Evolutionary conservation across 2,113 vertebrate genomes (phyloP), one percentile per base, ranked within the genome.

Genomic region (Talpa occidentalis): DNA sequence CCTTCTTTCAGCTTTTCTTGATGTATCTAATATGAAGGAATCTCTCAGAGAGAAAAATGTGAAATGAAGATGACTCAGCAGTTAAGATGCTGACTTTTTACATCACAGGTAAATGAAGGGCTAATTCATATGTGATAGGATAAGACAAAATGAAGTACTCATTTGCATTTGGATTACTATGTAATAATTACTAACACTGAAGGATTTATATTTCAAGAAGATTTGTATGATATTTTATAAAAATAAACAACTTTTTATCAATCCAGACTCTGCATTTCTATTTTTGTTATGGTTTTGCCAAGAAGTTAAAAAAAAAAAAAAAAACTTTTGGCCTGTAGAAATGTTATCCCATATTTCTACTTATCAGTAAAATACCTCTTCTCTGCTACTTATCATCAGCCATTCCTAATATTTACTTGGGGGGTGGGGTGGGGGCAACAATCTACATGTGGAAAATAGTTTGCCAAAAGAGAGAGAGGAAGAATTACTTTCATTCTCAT

Each of bases 181-280:
- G 98, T 98, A 98, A 98, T 98, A 97, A 97, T 94, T 72, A 96
- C 95, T 97, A 94, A 98, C 87, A 93, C 92, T 97, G 96, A 97
- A 97, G 93, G 97, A 97, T 98, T 97, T 98, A 98, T 98, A 97
- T 95, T 96, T 96, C 95, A 73, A 28, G 87, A 97, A 59, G 86
- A 97, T 98, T 98, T 98, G 94, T 98, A 98, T 90, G 76, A 93
- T 85, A 93, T 98, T 98, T 98, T 98, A 96, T 98, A 98, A 98
- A 98, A 98, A 98, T 97, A 97, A 98, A 98, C 83, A 88, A 96
- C 96, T 98, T 98, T 98, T 89, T 94, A 95, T 93, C 82, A 88
- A 89, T 52, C 24, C 24, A 44, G 70, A 66, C 22, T 77, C 73
- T 96, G 84, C 17, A 22, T 96, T 94, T 90, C 21, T 93, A 32